Evolutionary conservation across 2,888 invertebrate species (phyloP).

Genomic region (Stenotaenia linearis): DNA sequence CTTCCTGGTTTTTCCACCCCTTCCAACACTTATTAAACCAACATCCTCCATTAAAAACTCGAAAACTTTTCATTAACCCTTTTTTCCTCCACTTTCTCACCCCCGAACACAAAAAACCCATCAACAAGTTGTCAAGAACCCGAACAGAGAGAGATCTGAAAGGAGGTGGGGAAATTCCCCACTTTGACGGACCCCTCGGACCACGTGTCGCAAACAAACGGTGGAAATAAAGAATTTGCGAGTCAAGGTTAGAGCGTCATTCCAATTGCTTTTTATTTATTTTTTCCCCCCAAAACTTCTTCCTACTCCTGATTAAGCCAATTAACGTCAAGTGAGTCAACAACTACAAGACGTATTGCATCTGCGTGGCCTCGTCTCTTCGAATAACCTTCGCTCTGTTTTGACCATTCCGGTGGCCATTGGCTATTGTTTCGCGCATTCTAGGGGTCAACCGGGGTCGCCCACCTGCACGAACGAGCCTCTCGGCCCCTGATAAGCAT

Average conservation of each 20-base stretch:
- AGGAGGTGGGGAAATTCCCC: neutral
- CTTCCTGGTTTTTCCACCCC: constrained; percentile 5
- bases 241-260: neutral
- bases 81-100: neutral
- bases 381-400: neutral
- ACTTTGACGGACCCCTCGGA: neutral
- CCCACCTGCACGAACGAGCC: neutral
- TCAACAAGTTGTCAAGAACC: neutral
- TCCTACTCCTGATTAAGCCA: neutral
- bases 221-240: neutral
- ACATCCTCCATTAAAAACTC: neutral
- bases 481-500: neutral
- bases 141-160: neutral
- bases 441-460: neutral
- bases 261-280: neutral
- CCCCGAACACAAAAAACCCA: neutral
- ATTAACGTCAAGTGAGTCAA: constrained; percentile 9
- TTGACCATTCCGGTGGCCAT: neutral
- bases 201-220: neutral
- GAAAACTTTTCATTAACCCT: neutral
- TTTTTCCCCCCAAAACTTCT: neutral
- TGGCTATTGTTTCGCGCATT: neutral
- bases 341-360: constrained; percentile 1
- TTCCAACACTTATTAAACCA: neutral
- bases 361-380: neutral